phyloP scores from a whole-genome alignment of 1,140 invertebrate species.

The Ceratina australensis region DNA sequence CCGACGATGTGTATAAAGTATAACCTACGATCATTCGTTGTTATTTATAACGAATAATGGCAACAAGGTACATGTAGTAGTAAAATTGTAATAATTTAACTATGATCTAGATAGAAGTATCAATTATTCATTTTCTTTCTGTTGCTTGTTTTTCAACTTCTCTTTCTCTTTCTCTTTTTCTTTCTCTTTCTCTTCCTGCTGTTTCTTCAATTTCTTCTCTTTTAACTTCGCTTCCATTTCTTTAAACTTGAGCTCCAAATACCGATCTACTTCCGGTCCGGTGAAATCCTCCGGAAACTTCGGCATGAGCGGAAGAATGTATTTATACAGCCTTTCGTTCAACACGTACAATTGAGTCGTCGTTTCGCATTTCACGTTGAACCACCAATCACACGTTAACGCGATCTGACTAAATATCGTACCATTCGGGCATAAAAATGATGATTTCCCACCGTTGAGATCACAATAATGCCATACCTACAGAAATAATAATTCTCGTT shows the following conservation, averaged over 20 bases:
- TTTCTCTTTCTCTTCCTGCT: constrained; percentile 68
- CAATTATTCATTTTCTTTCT: constrained; percentile 49
- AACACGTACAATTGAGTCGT: constrained; percentile 91
- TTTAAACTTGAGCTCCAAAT: constrained; percentile 89
- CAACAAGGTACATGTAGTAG: constrained; percentile 56
- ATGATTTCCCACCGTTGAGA: constrained; percentile 93
- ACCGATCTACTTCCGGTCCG: constrained; percentile 91
- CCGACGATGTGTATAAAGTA: neutral
- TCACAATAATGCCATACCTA: constrained; percentile 95
- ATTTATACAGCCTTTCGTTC: constrained; percentile 93
- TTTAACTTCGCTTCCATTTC: constrained; percentile 89
- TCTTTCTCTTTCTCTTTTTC: constrained; percentile 70
- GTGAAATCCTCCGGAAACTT: constrained; percentile 93
- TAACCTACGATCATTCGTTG: constrained; percentile 28
- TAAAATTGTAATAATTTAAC: constrained; percentile 48
- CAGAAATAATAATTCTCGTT: neutral
- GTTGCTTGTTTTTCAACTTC: constrained; percentile 68
- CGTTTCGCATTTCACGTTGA: constrained; percentile 91
- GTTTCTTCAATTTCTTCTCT: constrained; percentile 76
- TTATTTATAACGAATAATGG: constrained; percentile 55
- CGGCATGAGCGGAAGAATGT: constrained; percentile 90
- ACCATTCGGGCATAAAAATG: constrained; percentile 94
- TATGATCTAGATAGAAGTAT: constrained; percentile 2
- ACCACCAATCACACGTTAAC: constrained; percentile 95
- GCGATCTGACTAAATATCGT: constrained; percentile 94